Evolutionary conservation across 1,140 invertebrate species (phyloP).

Genomic region (Neoseiulus cucumeris): DNA sequence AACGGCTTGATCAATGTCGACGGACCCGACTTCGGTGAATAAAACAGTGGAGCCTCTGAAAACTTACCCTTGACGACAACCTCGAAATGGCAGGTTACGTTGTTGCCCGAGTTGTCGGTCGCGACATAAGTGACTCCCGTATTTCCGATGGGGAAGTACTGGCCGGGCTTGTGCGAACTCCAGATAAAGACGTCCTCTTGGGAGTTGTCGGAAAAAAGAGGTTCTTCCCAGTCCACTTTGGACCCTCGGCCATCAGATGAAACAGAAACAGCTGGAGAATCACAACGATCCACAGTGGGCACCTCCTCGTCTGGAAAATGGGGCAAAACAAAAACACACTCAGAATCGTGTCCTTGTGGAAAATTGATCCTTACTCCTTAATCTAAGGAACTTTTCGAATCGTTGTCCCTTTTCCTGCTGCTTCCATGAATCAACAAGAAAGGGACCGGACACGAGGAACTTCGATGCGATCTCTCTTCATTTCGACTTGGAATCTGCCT

Average conservation of each 20-base stretch:
- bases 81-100: slow-evolving; percentile 36
- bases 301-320: slow-evolving; percentile 35
- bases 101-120: slow-evolving; percentile 37
- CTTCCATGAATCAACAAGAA: too few species aligned
- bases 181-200: slow-evolving; percentile 28
- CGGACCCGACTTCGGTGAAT: too few species aligned
- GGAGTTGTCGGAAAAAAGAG: slow-evolving; percentile 46
- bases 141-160: slow-evolving; percentile 34
- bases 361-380: too few species aligned
- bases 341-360: too few species aligned
- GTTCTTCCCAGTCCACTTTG: slow-evolving; percentile 40
- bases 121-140: slow-evolving; percentile 39
- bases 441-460: too few species aligned
- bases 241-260: slow-evolving; percentile 27
- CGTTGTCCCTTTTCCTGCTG: too few species aligned
- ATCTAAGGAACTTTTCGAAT: too few species aligned
- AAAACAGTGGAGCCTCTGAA: neutral
- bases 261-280: slow-evolving; percentile 35
- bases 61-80: slow-evolving; percentile 41
- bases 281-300: slow-evolving; percentile 40
- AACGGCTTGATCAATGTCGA: too few species aligned
- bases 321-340: neutral
- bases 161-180: slow-evolving; percentile 30
- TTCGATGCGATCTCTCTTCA: too few species aligned
- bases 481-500: too few species aligned